Evolutionary conservation across 2,113 vertebrate species (phyloP).

Genomic region (Lynx canadensis): DNA sequence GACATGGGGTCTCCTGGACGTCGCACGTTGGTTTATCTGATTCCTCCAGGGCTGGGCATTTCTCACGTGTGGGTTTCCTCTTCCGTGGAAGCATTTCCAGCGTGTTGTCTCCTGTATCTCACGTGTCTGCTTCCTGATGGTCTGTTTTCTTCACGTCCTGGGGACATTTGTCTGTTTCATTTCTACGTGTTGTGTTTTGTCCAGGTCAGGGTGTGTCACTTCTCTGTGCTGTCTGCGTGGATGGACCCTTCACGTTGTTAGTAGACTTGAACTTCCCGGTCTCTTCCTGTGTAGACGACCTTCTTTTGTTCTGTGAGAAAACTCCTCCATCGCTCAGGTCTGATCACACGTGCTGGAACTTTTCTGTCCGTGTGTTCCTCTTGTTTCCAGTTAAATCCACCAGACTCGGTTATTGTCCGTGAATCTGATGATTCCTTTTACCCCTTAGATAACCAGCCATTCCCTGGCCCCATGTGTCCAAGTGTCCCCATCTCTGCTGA

Average conservation of each 20-base stretch:
- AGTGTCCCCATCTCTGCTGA: too few species aligned
- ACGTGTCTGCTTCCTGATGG: not conserved
- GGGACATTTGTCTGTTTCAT: too few species aligned
- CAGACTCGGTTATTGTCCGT: not conserved
- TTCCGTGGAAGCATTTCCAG: not conserved
- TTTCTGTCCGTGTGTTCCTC: not conserved
- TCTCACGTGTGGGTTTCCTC: not conserved
- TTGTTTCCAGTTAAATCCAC: not conserved
- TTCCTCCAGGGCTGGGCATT: not conserved
- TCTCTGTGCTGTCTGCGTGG: too few species aligned
- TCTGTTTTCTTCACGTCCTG: not conserved
- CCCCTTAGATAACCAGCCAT: not conserved
- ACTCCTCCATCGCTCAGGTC: not conserved
- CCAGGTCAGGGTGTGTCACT: too few species aligned
- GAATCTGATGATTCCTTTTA: not conserved
- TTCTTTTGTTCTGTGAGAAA: not conserved
- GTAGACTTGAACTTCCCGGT: fast-evolving
- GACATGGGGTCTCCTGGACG: not conserved
- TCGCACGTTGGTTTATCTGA: not conserved
- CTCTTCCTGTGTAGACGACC: not conserved
- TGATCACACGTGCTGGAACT: not conserved
- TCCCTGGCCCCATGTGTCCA: not conserved
- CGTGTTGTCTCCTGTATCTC: not conserved
- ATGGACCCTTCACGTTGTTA: not conserved
- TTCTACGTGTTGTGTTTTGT: too few species aligned